Percentiles rank a stretch among this genome's conserved stretches.
Conservation (phyloP, 2,797 vertebrate species). For the Amphiprion clarkii region DNA sequence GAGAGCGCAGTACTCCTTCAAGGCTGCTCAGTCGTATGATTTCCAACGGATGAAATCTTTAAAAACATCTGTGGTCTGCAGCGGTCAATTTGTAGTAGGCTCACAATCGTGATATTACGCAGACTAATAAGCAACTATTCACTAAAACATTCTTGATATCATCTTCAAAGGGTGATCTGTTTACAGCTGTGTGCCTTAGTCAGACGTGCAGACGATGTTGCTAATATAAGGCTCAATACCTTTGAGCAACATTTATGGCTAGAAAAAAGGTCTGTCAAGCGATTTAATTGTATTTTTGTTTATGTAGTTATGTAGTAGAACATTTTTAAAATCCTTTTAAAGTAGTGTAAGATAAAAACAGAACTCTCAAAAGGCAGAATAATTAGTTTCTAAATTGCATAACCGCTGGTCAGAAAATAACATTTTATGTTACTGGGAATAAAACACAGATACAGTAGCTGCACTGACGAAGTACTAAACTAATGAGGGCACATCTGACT, state of each 20-base stretch:
- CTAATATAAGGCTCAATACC: no score
- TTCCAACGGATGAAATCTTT: no score
- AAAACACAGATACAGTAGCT: neutral
- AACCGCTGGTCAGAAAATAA: neutral
- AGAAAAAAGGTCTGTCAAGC: no score
- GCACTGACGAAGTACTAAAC: neutral
- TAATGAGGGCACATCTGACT: constrained; percentile 1
- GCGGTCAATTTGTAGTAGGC: no score
- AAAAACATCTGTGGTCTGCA: no score
- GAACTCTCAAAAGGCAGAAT: neutral
- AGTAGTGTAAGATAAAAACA: neutral
- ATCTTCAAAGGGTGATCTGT: constrained; percentile 6
- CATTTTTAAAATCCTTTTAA: neutral
- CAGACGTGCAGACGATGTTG: no score
- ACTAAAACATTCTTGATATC: neutral
- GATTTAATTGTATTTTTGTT: no score
- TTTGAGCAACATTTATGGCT: no score
- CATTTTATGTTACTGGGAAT: neutral
- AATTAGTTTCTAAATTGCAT: neutral
- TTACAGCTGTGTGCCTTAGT: constrained; percentile 2
- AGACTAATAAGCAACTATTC: neutral
- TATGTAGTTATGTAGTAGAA: no score
- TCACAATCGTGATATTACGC: no score
- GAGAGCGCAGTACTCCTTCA: no score
- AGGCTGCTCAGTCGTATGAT: no score